Base-by-base conservation (phyloP, 2,113 vertebrate species). In the Willisornis vidua region DNA sequence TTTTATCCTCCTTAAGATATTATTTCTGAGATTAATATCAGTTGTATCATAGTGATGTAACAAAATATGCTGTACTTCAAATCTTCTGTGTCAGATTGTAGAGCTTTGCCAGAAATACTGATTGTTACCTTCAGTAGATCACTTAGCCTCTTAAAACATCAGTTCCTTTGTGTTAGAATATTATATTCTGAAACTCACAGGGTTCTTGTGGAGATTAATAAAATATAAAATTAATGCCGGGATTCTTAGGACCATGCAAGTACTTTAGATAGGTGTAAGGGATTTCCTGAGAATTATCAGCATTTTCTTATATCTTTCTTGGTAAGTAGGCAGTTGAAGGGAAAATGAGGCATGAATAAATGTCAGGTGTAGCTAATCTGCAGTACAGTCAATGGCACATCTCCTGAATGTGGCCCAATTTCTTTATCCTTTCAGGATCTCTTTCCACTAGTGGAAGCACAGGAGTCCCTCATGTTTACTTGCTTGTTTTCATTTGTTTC, bases 401-500 rank as follows among this genome's bases (percentile, higher is more conserved):
- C 23, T 82, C 45, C 43, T 85, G 79, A 51, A 51, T 91, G 94
- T 83, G 67, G 39, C 49, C 26, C 25, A 16, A 20, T 85, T 74
- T 81, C 43, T 87, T 87, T 74, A 86, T 35, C 13, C 37, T 90
- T 76, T 83, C 52, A 71, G 31, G 6, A 13, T 79, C 29, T 91
- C 49, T 65, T 94, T 86, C 49, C 25, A 37, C 26, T 82, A 86
- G 54, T 54, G 91, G 76, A 66, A 91, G 65, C 49, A 79, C 26
- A 93, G 55, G 49, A 87, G 46, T 54, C 57, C 19, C 74, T 82
- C 41, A 57, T 92, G 65, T 84, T 94, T 94, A 68, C 76, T 95
- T 76, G 48, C 91, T 94, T 89, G 45, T 86, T 83, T 89, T 72
- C 17, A 79, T 90, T 91, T 90, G 41, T 63, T 86, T 81, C 78